A percentile compares a stretch with the other conserved stretches of the same genome.
phyloP scores from a whole-genome alignment of 2,797 vertebrate genomes.

The Sus cebifrons region DNA sequence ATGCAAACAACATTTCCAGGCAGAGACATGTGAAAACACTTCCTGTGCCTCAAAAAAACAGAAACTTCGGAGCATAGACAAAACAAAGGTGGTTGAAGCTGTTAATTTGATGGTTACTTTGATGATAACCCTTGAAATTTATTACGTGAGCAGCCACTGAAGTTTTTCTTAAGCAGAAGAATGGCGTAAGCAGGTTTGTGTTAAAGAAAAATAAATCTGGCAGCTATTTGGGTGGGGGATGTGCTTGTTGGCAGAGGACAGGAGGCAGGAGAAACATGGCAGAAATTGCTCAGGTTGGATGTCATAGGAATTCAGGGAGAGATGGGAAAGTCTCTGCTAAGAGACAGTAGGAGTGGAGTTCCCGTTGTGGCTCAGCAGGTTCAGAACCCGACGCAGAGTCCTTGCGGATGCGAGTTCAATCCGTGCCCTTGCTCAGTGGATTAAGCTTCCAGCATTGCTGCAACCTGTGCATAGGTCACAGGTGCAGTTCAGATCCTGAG shows the following conservation, averaged over 20 bases:
- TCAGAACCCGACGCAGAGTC: too few species aligned
- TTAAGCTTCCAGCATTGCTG: too few species aligned
- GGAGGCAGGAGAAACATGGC: background rate
- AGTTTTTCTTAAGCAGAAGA: background rate
- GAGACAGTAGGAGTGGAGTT: background rate
- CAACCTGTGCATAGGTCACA: too few species aligned
- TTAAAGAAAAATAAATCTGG: background rate
- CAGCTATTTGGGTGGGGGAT: background rate
- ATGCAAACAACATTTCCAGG: too few species aligned
- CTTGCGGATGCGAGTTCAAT: too few species aligned
- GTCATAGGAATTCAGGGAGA: background rate
- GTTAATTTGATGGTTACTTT: background rate
- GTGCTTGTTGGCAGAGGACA: too few species aligned
- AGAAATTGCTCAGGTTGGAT: background rate
- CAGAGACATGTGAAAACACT: background rate
- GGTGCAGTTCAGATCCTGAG: too few species aligned
- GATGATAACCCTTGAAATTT: background rate
- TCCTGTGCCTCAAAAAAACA: background rate
- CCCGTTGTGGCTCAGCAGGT: too few species aligned
- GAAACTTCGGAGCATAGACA: background rate
- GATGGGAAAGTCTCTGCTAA: background rate
- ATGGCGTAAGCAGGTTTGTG: background rate
- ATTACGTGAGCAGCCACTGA: background rate
- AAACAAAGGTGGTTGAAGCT: background rate
- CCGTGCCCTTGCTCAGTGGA: too few species aligned